Evolutionary conservation across 2,113 vertebrate species (phyloP).

Genomic region (Australoheros scitulus): DNA sequence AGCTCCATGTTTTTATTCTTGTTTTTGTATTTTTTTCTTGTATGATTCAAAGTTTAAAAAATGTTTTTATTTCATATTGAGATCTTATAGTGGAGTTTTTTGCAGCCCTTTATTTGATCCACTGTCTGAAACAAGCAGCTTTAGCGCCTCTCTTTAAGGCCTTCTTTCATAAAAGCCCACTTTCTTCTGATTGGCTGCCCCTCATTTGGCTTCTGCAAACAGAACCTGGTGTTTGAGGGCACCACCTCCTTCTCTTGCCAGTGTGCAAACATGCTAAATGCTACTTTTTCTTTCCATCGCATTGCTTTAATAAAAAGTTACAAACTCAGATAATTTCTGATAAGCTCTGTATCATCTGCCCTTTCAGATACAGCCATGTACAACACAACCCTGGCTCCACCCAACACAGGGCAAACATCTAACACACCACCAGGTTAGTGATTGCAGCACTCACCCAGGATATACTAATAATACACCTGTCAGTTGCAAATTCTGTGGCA

Average conservation of each 20-base stretch:
- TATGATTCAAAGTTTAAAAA: not conserved
- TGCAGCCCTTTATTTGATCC: not conserved
- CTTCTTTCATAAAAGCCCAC: not conserved
- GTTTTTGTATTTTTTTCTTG: too few relatives aligned
- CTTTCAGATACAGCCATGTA: constrained; percentile 94
- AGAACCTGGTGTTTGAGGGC: not conserved
- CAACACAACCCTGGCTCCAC: constrained; percentile 86
- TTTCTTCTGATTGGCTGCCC: constrained; percentile 6
- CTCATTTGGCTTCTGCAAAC: not conserved
- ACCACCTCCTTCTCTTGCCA: not conserved
- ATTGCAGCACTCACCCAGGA: not conserved
- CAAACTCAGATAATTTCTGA: not conserved
- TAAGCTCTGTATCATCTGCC: constrained; percentile 17
- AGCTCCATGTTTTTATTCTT: not conserved
- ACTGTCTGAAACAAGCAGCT: not conserved
- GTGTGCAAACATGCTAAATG: not conserved
- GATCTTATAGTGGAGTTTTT: not conserved
- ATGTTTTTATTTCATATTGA: not conserved
- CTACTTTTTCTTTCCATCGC: not conserved
- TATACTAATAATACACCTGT: not conserved
- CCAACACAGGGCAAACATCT: constrained; percentile 77
- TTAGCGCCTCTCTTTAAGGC: not conserved
- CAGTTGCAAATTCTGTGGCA: not conserved
- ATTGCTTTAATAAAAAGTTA: not conserved
- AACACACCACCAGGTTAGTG: constrained; percentile 78